Evolutionary conservation across 2,888 invertebrate species (phyloP).

Genomic region (Orthosia gracilis): DNA sequence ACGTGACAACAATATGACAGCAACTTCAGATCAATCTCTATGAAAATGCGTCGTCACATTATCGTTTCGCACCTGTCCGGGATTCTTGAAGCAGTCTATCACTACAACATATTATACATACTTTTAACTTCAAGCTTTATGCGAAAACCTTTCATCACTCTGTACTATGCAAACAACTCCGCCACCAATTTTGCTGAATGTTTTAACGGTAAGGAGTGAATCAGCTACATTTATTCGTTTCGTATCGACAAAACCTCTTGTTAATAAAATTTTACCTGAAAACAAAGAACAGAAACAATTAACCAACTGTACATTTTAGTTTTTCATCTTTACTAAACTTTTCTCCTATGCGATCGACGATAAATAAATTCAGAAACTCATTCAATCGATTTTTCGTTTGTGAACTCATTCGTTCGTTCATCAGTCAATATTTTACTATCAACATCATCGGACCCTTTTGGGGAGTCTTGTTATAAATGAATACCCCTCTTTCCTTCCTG

Average conservation of each 20-base stretch:
- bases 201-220: too few relatives aligned
- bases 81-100: too few relatives aligned
- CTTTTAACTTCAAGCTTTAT: too few relatives aligned
- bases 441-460: slow-evolving; percentile 24
- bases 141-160: background rate
- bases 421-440: slow-evolving; percentile 37
- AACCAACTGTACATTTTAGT: background rate
- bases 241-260: background rate
- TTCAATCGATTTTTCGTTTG: slow-evolving; percentile 28
- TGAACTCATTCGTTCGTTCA: slow-evolving; percentile 39
- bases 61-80: too few relatives aligned
- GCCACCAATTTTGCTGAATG: background rate
- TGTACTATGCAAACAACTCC: background rate
- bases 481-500: slow-evolving; percentile 4
- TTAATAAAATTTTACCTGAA: slow-evolving; percentile 31
- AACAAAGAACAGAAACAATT: slow-evolving; percentile 13
- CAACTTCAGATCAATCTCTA: too few relatives aligned
- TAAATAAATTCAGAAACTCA: slow-evolving; percentile 38
- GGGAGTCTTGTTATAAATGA: slow-evolving; percentile 18
- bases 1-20: too few relatives aligned
- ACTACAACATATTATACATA: too few relatives aligned
- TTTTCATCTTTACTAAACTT: slow-evolving; percentile 14
- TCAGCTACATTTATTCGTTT: background rate
- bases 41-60: too few relatives aligned
- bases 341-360: slow-evolving; percentile 3